Base-by-base conservation (phyloP, 2,797 vertebrate species). In the Pogonophryne albipinna region DNA sequence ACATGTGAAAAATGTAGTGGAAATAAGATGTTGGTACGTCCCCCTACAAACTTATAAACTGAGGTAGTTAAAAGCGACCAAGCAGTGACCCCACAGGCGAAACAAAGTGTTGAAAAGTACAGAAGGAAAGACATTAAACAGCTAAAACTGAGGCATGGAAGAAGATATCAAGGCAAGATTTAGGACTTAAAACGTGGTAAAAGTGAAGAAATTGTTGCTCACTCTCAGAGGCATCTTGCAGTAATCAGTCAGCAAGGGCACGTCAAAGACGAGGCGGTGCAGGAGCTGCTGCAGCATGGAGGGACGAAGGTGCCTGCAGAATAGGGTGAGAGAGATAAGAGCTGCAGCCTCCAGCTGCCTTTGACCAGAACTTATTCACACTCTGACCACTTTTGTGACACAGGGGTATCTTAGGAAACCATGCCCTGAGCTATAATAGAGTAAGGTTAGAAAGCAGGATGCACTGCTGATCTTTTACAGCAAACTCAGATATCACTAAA, bases 201-300 rank as follows among this genome's bases (percentile, higher is more conserved):
- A 80, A 63, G 47, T n/a, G 1, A 82, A 59, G n/a, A 60, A 76
- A 53, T 3, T 49, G 63, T 66, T 66, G 38, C 88, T 79, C 94
- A 99, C 98, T 97, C 98, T 98, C 6, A 99, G 95, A 83, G 98
- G 97, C 98, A 99, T 99, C 95, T 98, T 99, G 94, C 97, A 99
- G 92, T 99, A 99, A 77, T 99, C 98, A 46, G 95, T 97, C 85
- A 99, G 96, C 80, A 98, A 94, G 8, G 98, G 98, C 72, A 99
- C 98, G 71, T 99, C 98, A 92, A 99, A 99, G 85, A 99, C 98
- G 1, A 99, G 96, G 62, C 97, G 96, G 57, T 96, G 95, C 85
- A 99, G 91, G 59, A 99, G 96, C 78, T 99, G 98, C 89, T 99
- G 98, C 73, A 99, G 93, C 98, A 99, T 99, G 71, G 98, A 98